phyloP scores from a whole-genome alignment of 2,113 vertebrate genomes.

The Maccullochella peelii region DNA sequence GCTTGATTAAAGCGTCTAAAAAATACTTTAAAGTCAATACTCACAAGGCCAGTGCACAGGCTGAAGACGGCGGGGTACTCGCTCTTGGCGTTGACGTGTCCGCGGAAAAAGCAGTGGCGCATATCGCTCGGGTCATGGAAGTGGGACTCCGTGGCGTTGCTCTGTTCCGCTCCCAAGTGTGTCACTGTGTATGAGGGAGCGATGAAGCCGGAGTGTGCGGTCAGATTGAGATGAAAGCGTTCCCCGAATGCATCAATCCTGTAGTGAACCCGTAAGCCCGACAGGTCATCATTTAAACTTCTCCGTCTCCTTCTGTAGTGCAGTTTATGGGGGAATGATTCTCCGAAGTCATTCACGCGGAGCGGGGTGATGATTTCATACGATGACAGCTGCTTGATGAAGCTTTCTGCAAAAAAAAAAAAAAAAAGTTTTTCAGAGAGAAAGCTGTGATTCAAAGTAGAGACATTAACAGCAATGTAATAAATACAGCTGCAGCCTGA shows the following conservation, averaged over 20 bases:
- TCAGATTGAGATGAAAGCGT: conserved; percentile 93
- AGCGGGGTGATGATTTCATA: conserved; percentile 94
- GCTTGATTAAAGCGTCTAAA: conserved; percentile 22
- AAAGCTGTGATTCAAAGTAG: conserved; percentile 11
- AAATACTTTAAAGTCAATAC: conserved; percentile 57
- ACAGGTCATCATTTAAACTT: conserved; percentile 80
- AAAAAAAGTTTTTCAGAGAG: neutral
- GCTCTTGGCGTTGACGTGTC: conserved; percentile 89
- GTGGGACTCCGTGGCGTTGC: conserved; percentile 45
- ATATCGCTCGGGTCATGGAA: conserved; percentile 77
- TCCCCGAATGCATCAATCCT: conserved; percentile 92
- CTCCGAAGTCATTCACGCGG: conserved; percentile 93
- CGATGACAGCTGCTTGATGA: conserved; percentile 89
- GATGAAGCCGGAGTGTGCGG: conserved; percentile 90
- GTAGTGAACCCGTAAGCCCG: conserved; percentile 87
- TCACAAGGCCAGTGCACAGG: conserved; percentile 96
- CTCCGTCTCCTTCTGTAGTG: conserved; percentile 90
- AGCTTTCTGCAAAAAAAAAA: conserved; percentile 83
- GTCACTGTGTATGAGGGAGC: conserved; percentile 87
- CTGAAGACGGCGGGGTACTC: conserved; percentile 90
- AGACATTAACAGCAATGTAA: neutral
- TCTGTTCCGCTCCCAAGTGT: conserved; percentile 84
- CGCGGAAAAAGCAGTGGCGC: conserved; percentile 95
- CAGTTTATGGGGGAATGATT: conserved; percentile 86
- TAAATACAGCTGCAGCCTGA: conserved; percentile 22